These are phyloP conservation scores for Ctenoplectra terminalis DNA, from an alignment of 1,140 invertebrate species.

Conservation along the genomic window DNA sequence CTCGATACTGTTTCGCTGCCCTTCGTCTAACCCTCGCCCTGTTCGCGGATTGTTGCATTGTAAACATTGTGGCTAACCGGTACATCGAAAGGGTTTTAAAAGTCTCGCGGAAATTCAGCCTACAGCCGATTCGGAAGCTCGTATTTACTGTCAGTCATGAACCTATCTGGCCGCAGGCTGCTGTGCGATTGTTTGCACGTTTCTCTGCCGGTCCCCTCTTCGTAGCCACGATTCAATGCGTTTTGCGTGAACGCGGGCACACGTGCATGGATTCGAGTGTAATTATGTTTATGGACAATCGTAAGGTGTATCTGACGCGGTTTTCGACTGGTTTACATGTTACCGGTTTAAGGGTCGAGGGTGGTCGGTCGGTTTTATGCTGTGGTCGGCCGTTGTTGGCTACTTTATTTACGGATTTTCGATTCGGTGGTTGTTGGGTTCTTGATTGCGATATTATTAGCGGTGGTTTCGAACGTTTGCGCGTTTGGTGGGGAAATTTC, in stretches of 20 bases:
- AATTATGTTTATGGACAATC: slow-evolving; percentile 30
- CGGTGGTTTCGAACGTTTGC: background rate
- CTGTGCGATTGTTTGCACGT: slow-evolving; percentile 42
- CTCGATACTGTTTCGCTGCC: slow-evolving; percentile 4
- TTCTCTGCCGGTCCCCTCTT: background rate
- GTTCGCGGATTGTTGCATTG: slow-evolving; percentile 21
- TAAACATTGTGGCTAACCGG: slow-evolving; percentile 49
- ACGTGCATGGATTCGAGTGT: background rate
- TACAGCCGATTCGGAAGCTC: slow-evolving; percentile 34
- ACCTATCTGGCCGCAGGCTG: background rate
- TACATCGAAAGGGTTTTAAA: slow-evolving; percentile 51
- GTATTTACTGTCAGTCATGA: slow-evolving; percentile 36
- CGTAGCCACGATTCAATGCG: background rate
- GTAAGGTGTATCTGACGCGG: background rate
- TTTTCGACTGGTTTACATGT: background rate
- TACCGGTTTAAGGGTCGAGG: background rate
- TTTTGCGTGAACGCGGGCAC: background rate
- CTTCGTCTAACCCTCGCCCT: background rate
- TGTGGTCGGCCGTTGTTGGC: background rate
- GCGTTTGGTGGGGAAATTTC: background rate
- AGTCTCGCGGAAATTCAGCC: slow-evolving; percentile 46
- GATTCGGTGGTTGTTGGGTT: background rate
- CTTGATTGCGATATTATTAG: background rate
- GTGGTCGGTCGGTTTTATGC: background rate
- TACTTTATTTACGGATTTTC: background rate